Base-by-base conservation (phyloP, 2,113 vertebrate genomes). In the Pseudolaguvia tuberculata region DNA sequence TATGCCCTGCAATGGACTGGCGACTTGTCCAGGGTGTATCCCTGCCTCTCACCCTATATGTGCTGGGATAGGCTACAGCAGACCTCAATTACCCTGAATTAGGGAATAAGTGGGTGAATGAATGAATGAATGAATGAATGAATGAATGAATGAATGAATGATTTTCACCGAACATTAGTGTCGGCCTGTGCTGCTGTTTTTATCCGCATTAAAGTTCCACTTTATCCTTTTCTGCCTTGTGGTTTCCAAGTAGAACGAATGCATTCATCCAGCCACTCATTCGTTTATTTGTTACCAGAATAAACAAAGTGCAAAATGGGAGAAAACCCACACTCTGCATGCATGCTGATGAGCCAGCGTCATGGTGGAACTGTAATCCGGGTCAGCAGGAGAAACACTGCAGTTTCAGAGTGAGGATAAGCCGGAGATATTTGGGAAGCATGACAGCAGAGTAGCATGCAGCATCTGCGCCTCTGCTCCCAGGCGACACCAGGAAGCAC, bases 321-420 rank as follows among this genome's bases (percentile, higher is more conserved):
- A 35, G 45, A 47, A 73, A 47, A 72, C 42, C 63, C 58, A 51
- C 47, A 75, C 51, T 15, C 62, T 55, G 70, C 45, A 53, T 72
- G 78, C 81, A 82, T 80, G 68, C 76, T 75, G 78, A 82, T 82
- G 75, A 82, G 81, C n/a, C n/a, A n/a, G n/a, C 2, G 62, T 57
- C 69, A 68, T 29, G 35, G 65, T 62, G 39, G 52, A 69, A 47
- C 56, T 15, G 48, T 78, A 82, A 80, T 80, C 75, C 72, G 42
- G 68, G n/a, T 70, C 75, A 56, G 70, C 55, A 67, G 68, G 73
- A 42, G 74, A 76, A 79, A 51, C 23, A 15, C 51, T 70, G 21
- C 59, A 75, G 77, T 78, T 61, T 20, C 21, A 69, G 81, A 80
- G 75, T 63, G 52, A 59, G 56, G 56, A 78, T 75, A 53, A 25